Base-by-base conservation (phyloP, 1,140 invertebrate genomes). In the Papilio polyxenes region DNA sequence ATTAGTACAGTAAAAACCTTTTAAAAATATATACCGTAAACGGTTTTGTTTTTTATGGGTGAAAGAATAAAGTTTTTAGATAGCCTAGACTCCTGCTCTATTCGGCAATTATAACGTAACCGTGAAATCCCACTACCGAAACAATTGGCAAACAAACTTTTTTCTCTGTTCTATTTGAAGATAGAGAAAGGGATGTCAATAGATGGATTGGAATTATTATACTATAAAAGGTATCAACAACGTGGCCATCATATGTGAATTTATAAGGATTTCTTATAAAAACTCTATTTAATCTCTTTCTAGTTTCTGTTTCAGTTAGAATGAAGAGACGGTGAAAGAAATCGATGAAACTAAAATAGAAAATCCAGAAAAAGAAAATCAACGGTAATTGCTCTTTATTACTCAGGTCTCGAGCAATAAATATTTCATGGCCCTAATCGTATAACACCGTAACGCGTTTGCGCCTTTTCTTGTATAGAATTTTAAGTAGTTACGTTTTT, bases 371-470 rank as follows among this genome's bases (percentile, higher is more conserved):
- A 72, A 40, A 72, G 65, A 72, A 72, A 72, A 72, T 72, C 65
- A 72, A 72, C 31, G 23, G 65, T 72, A 72, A 72, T 72, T 72
- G 65, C 65, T 37, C 65, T 72, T 72, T 72, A 72, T 72, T 72
- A 37, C 65, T 72, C 65, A 15, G 31, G 65, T 37, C 65, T 72
- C 65, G 65, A 17, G 65, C 65, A 72, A 72, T 72, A 72, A 72
- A 72, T 72, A 72, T 72, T 72, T 72, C 65, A 72, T 72, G 65
- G 65, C 65, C 31, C 65, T 72, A 72, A 72, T 72, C 65, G 65
- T 72, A 69, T 69, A 72, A 72, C 65, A 72, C 65, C 65, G 65
- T 31, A 72, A 37, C 65, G 31, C 65, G 65, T 72, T 72, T 72
- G 65, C 62, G 62, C 23, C 65, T 5, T 37, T 37, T 20, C 65